Base-by-base conservation (phyloP, 2,113 vertebrate genomes). In the Phylloscopus whistleri region DNA sequence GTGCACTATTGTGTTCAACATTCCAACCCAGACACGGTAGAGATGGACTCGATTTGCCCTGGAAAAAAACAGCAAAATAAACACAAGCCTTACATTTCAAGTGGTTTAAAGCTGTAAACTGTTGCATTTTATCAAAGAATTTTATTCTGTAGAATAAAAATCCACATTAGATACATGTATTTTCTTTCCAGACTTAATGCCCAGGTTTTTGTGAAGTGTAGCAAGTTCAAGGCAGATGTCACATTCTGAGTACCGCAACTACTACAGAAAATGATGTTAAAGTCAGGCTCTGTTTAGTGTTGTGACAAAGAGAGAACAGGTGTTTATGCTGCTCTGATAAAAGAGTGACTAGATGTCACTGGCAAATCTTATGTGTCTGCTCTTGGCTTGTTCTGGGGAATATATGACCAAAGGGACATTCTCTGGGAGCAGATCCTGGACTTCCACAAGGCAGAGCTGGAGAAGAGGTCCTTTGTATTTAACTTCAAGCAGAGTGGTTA, bases 21-120 rank as follows among this genome's bases (percentile, higher is more conserved):
- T 68, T n/a, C 98, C 98, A 39, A 98, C 86, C 96, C 98, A 99
- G 49, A 99, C 76, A 19, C 7, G 95, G 92, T 98, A 99, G 4
- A 79, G 83, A 6, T 94, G 88, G 0, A 93, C 96, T 79, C 74
- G 93, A 85, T 95, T 98, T 46, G 66, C 48, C 51, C 99, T 99
- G 62, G 23, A 86, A 80, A 78, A 78, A 76, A 74, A 0, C 20
- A 60, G 26, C 3, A 2, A 66, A 66, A 48, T 84, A 62, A 79
- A 55, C 27, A 69, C 12, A 59, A 83, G 60, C 10, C 39, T 66
- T 89, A 41, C 8, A 16, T 66, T 74, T 79, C 56, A 60, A 7
- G 31, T 75, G 46, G 18, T 69, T 84, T 43, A 49, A 76, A 77
- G 17, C 33, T 56, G 31, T 60, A 77, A 75, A 70, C 12, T 23